Base-by-base conservation (phyloP, 2,888 invertebrate genomes). In the Cheiracanthium punctorium region DNA sequence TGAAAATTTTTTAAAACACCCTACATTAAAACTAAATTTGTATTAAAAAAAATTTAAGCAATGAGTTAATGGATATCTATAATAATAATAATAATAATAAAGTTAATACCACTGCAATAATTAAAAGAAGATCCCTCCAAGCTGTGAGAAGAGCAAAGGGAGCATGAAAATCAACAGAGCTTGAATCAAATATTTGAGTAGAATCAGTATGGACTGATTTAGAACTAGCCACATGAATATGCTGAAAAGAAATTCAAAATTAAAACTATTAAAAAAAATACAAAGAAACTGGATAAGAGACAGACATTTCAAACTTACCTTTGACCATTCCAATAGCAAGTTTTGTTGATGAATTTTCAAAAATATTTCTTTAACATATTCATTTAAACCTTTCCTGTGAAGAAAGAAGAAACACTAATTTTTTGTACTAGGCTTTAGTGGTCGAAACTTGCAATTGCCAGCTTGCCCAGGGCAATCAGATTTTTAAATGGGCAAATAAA, bases 61-160 rank as follows among this genome's bases (percentile, higher is more conserved):
- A 65, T 1, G 10, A 64, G 24, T 64, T 24, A 4, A 37, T 28
- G 32, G 20, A n/a, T 24, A 72, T 67, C 10, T 43, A 20, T n/a
- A 48, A 32, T 43, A 28, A 32, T 80, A n/a, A n/a, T n/a, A n/a
- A n/a, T n/a, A n/a, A n/a, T n/a, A n/a, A n/a, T n/a, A n/a, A n/a
- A n/a, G n/a, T n/a, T n/a, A n/a, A n/a, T 82, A 88, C 88, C 67
- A 82, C 81, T 29, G 86, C 80, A 33, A 82, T 29, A 28, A 88
- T 77, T n/a, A 86, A 72, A 24, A 88, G 71, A 41, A 88, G 86
- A 82, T 88, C 88, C 72, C 86, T 82, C 88, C 88, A 88, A 24
- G 82, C 76, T 41, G 84, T 84, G 0, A 85, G 37, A 17, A 88
- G 70, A 58, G 81, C 69, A 74, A 81, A 84, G 0, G 88, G 24